These are phyloP conservation scores for Scartelaos histophorus DNA, from an alignment of 2,113 vertebrate genomes.

Conservation along the genomic window DNA sequence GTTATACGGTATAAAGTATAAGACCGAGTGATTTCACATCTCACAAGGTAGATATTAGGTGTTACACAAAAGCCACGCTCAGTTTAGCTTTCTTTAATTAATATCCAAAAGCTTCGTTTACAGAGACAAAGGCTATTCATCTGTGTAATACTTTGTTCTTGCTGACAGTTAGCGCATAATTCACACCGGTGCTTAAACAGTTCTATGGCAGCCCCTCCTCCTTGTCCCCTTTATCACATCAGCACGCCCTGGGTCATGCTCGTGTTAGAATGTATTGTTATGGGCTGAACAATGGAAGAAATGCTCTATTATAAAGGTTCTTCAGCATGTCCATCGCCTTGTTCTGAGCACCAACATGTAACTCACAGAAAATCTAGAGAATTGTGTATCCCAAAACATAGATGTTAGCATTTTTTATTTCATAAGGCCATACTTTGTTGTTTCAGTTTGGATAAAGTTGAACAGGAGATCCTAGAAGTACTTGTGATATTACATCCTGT, in stretches of 20 bases:
- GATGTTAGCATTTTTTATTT: no score
- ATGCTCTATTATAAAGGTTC: no score
- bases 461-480: not conserved
- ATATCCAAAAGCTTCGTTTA: not conserved
- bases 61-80: not conserved
- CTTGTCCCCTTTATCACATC: not conserved
- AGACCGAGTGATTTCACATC: not conserved
- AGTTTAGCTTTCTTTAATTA: no score
- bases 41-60: not conserved
- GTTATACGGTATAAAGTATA: not conserved
- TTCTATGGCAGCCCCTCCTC: not conserved
- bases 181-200: slow-evolving; percentile 6
- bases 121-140: not conserved
- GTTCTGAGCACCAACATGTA: no score
- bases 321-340: no score
- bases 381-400: no score
- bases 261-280: slow-evolving; percentile 7
- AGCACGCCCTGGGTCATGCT: slow-evolving; percentile 18
- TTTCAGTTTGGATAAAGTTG: no score
- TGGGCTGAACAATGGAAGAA: no score
- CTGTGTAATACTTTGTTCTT: slow-evolving; percentile 4
- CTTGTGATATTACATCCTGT: not conserved
- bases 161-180: slow-evolving; percentile 10
- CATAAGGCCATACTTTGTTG: no score
- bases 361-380: no score